These are phyloP conservation scores for Danaus plexippus DNA, from an alignment of 1,140 invertebrate genomes.

Conservation along the genomic window DNA sequence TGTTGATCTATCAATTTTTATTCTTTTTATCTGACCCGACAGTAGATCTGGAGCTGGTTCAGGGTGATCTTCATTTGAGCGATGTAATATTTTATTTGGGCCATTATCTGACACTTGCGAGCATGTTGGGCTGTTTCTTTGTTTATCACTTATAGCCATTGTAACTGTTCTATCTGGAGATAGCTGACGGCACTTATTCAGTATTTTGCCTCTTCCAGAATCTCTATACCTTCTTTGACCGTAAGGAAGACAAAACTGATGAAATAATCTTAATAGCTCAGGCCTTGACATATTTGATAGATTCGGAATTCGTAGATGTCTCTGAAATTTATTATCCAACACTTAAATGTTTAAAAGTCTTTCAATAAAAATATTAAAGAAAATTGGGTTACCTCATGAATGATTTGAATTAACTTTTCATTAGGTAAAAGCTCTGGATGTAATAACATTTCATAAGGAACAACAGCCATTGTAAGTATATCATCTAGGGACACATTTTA, in stretches of 20 bases:
- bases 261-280: slow-evolving; percentile 54
- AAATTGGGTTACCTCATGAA: slow-evolving; percentile 42
- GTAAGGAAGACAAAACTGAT: slow-evolving; percentile 55
- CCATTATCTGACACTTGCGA: slow-evolving; percentile 9
- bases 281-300: slow-evolving; percentile 42
- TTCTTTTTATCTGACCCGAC: slow-evolving; percentile 52
- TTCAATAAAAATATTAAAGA: slow-evolving; percentile 5
- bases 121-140: too few relatives aligned
- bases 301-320: slow-evolving; percentile 46
- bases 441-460: slow-evolving; percentile 54
- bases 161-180: slow-evolving; percentile 35
- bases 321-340: slow-evolving; percentile 34
- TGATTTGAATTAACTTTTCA: slow-evolving; percentile 48
- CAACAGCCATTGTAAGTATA: slow-evolving; percentile 27
- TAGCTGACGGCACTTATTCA: slow-evolving; percentile 45
- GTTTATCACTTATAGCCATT: slow-evolving; percentile 1
- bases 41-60: slow-evolving; percentile 51
- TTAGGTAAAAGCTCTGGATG: slow-evolving; percentile 57
- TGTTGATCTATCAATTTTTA: slow-evolving; percentile 41
- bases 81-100: slow-evolving; percentile 18
- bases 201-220: slow-evolving; percentile 47
- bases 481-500: too few relatives aligned
- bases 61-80: slow-evolving; percentile 34
- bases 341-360: slow-evolving; percentile 7
- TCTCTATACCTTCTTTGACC: slow-evolving; percentile 58